Percentiles rank a stretch among this genome's conserved stretches.
phyloP scores from a whole-genome alignment of 2,797 vertebrate species.

The Scyliorhinus canicula region DNA sequence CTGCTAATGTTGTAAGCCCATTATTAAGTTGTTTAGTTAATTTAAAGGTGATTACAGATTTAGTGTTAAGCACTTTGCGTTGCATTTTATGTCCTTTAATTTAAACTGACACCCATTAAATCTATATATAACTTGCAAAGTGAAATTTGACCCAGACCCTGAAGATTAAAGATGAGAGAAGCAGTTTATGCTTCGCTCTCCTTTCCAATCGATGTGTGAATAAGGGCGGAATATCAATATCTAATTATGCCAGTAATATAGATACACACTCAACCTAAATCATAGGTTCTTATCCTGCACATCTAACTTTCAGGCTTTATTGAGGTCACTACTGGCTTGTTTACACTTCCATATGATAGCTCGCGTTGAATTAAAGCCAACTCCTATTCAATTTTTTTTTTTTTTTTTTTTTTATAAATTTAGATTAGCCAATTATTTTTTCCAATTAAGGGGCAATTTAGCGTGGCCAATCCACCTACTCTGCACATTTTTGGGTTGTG shows the following conservation, averaged over 20 bases:
- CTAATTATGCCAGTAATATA: constrained; percentile 24
- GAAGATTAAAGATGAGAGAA: neutral
- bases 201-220: neutral
- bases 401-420: no score
- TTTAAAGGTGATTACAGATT: neutral
- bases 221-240: neutral
- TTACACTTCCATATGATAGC: neutral
- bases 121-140: neutral
- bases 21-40: neutral
- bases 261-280: neutral
- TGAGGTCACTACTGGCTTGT: neutral
- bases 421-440: no score
- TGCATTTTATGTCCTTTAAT: neutral
- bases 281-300: neutral
- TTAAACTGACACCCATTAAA: neutral
- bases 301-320: neutral
- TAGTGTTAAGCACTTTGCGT: neutral
- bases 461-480: no score
- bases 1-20: neutral
- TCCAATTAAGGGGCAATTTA: no score
- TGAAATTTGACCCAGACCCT: neutral
- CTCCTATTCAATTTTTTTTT: neutral
- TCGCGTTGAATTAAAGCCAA: neutral
- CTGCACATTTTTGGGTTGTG: no score
- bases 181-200: neutral